Percentiles rank a stretch among this genome's conserved stretches.
These are phyloP conservation scores for Lymantria monacha DNA, from an alignment of 2,888 invertebrate genomes.

Conservation along the genomic window DNA sequence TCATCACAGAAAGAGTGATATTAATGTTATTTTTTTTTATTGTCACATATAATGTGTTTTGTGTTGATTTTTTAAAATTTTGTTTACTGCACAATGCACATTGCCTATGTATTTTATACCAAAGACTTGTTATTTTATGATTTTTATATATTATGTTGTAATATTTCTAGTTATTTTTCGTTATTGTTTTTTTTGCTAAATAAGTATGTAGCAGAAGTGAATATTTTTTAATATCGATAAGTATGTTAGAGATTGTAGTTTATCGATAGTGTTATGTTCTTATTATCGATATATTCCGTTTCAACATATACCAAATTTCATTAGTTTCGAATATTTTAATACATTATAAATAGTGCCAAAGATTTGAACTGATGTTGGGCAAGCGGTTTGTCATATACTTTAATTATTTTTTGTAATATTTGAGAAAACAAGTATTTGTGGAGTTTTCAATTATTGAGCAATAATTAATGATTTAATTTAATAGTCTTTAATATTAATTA, in stretches of 20 bases:
- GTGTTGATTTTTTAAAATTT: background rate
- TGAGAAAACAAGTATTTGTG: too few relatives aligned
- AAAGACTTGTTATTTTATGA: conserved; percentile 42
- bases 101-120: conserved; percentile 37
- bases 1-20: conserved; percentile 25
- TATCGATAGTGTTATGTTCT: conserved; percentile 35
- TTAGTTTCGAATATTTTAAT: conserved; percentile 31
- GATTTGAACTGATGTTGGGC: conserved; percentile 20
- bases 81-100: conserved; percentile 21
- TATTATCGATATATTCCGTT: conserved; percentile 31
- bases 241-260: conserved; percentile 35
- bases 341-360: conserved; percentile 50
- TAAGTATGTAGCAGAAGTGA: conserved; percentile 14
- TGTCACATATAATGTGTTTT: conserved; percentile 45
- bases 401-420: too few relatives aligned
- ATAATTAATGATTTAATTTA: too few relatives aligned
- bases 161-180: conserved; percentile 8
- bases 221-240: conserved; percentile 23
- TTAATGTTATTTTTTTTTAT: conserved; percentile 23
- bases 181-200: conserved; percentile 9
- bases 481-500: too few relatives aligned
- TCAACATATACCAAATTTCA: conserved; percentile 30
- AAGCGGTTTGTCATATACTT: too few relatives aligned
- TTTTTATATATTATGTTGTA: conserved; percentile 15
- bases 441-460: too few relatives aligned